Base-by-base conservation (phyloP, 2,797 vertebrate species). In the Halcyon smyrnensis region DNA sequence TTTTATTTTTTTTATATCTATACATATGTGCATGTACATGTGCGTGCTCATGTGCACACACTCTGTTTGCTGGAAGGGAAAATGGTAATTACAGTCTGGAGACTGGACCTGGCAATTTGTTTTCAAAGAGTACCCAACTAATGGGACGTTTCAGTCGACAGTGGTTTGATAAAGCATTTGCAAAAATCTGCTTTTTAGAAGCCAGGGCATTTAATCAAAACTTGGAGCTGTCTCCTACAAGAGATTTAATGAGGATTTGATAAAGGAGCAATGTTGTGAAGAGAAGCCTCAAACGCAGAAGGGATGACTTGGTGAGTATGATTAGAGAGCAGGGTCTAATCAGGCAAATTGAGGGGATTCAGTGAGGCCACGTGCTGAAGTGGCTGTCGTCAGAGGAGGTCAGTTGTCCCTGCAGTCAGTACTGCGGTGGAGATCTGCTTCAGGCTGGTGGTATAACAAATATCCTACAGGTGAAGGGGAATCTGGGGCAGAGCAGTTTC, bases 1-100 rank as follows among this genome's bases (percentile, higher is more conserved):
- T 57, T 37, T 37, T 37, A 11, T 67, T 19, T 11, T 62, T 19
- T 30, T 30, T 30, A 32, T 8, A 18, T 15, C 15, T 27, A 27
- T 23, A 25, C 21, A 15, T 16, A 8, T 15, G 5, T 14, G 9
- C 18, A 9, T 4, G 18, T 24, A 15, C 23, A 15, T 0, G 2
- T 2, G 5, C 3, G 1, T 6, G 14, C 24, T 64, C 2, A 0
- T 8, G 8, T 57, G 67, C 9, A 1, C 37, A 11, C 4, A 0
- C 1, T 0, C 7, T 60, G 67, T 39, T 46, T 54, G 20, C 51
- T 77, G 62, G 18, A 67, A 53, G 12, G 2, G 2, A 34, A 53
- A 43, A 10, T 6, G 14, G 15, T 59, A 11, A 37, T 53, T 45
- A 17, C 23, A 28, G 77, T 15, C 51, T 70, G 64, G 50, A 46